Base-by-base conservation (phyloP, 2,113 vertebrate species). In the Calonectris borealis region DNA sequence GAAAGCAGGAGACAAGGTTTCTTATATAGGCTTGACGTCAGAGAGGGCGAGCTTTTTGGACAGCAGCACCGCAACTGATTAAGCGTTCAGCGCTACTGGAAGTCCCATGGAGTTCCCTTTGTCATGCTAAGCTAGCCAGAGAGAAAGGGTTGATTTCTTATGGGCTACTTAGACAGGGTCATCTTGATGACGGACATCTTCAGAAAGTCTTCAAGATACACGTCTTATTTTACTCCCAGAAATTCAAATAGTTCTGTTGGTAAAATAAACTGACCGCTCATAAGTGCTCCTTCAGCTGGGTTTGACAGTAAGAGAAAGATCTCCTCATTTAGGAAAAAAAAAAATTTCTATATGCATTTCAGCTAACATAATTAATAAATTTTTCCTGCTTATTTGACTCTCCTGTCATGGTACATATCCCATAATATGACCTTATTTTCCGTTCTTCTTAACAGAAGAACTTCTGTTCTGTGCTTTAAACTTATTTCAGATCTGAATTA, bases 321-420 rank as follows among this genome's bases (percentile, higher is more conserved):
- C 42, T 54, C 22, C 40, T 87, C 3, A 75, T 70, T 16, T 40
- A 49, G 62, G 49, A 46, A 46, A 46, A 46, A 51, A 57, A 44
- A 18, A 10, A 13, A 38, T 26, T 3, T 7, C 9, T 2, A 3
- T 54, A 40, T 87, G 22, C 62, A 71, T 88, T 94, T 64, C 48
- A 65, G 31, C 46, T 80, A 80, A 69, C 29, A 34, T 72, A 83
- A 68, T 80, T 68, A 76, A 66, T 76, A 29, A 9, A 1, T 65
- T 84, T 91, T 87, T 51, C 48, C 24, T 75, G 27, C 31, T 78
- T 72, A 49, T 71, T 69, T 94, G 75, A 65, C 57, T 92, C 8
- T 60, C 13, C 10, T 72, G 32, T 52, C 65, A 13, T 19, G 19
- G 21, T 65, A 40, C 21, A 3, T 70, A 42, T 57, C 24, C 21